Evolutionary conservation across 2,797 vertebrate genomes (phyloP).

Genomic region (Sylvia borin): DNA sequence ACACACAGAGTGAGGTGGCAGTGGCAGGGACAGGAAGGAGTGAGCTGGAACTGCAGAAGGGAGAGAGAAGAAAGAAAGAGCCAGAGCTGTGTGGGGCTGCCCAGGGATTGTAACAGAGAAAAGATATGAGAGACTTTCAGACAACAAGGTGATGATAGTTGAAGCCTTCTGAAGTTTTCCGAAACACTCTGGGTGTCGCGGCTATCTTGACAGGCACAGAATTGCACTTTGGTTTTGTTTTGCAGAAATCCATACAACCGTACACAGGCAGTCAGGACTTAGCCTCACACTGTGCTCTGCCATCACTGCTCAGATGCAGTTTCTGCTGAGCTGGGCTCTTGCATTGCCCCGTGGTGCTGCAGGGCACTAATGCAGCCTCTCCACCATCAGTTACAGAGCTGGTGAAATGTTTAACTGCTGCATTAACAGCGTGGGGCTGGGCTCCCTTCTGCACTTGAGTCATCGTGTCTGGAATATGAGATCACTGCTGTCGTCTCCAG

Average conservation of each 20-base stretch:
- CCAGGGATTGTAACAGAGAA: neutral
- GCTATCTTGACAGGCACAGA: neutral
- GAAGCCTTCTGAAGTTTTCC: neutral
- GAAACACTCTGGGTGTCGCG: neutral
- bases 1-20: no score
- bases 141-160: no score
- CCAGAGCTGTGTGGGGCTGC: neutral
- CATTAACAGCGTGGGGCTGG: rapidly evolving
- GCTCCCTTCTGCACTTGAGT: neutral
- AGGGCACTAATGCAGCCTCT: neutral
- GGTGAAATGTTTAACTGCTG: neutral
- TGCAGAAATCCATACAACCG: neutral
- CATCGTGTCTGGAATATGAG: neutral
- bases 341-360: neutral
- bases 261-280: neutral
- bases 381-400: rapidly evolving
- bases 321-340: neutral
- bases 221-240: neutral
- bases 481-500: neutral
- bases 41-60: no score
- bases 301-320: neutral
- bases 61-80: neutral
- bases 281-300: neutral
- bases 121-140: neutral
- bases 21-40: no score